Conservation (phyloP, 2,888 invertebrate genomes). For the Chrysopilus asiliformis region DNA sequence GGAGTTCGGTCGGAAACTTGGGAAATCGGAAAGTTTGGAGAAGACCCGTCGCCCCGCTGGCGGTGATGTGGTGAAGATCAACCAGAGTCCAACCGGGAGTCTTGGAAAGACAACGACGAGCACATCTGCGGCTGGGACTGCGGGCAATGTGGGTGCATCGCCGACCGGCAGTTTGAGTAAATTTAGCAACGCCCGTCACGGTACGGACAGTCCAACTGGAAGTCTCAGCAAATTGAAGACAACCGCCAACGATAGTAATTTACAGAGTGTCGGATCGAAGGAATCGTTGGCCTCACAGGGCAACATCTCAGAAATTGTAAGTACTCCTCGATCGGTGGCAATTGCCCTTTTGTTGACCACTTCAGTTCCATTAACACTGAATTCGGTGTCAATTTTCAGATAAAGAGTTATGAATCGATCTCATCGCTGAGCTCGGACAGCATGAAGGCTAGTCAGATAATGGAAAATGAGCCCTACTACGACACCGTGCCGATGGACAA, state of each 20-base stretch:
- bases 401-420: conserved; percentile 51
- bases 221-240: conserved; percentile 26
- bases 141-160: conserved; percentile 20
- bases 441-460: conserved; percentile 39
- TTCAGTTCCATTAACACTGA: too few relatives aligned
- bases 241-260: conserved; percentile 21
- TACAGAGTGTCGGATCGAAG: conserved; percentile 33
- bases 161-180: conserved; percentile 33
- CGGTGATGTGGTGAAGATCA: conserved; percentile 21
- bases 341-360: too few relatives aligned
- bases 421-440: conserved; percentile 49
- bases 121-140: conserved; percentile 16
- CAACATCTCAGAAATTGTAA: conserved; percentile 32
- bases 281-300: conserved; percentile 36
- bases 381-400: conserved; percentile 32
- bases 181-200: conserved; percentile 18
- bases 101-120: conserved; percentile 30
- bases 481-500: conserved; percentile 56
- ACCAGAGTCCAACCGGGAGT: conserved; percentile 31
- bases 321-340: too few relatives aligned
- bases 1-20: conserved; percentile 33
- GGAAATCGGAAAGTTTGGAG: conserved; percentile 33
- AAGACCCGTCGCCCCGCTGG: conserved; percentile 23
- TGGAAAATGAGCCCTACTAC: conserved; percentile 54
- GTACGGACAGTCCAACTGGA: conserved; percentile 22